Evolutionary conservation across 2,113 vertebrate genomes (phyloP).

Genomic region (Xerus inauris): DNA sequence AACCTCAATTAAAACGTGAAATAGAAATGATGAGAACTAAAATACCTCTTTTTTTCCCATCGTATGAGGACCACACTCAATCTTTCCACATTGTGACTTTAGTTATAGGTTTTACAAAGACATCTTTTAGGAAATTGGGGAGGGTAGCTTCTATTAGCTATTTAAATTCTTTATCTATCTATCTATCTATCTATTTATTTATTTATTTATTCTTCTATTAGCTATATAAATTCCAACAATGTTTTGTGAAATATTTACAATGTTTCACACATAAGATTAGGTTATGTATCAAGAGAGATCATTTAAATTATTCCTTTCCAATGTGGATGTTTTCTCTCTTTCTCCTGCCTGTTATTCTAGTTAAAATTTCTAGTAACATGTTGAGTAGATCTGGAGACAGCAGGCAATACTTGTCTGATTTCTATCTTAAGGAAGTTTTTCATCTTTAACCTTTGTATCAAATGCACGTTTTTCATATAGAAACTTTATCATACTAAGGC

Average conservation of each 20-base stretch:
- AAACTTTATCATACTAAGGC: not conserved
- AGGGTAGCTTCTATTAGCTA: no score
- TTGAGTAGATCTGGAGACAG: not conserved
- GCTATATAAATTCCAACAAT: not conserved
- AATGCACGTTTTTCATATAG: not conserved
- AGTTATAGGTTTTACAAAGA: not conserved
- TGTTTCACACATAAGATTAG: not conserved
- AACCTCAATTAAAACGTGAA: not conserved
- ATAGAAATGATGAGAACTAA: not conserved
- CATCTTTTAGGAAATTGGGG: not conserved
- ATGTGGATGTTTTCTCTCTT: not conserved
- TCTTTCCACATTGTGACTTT: not conserved
- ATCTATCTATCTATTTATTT: no score
- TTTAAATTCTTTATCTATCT: no score
- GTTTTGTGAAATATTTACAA: not conserved
- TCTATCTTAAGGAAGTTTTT: not conserved
- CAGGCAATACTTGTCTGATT: not conserved
- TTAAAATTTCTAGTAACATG: not conserved
- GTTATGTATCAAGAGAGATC: not conserved
- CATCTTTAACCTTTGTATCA: not conserved
- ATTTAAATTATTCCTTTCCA: not conserved
- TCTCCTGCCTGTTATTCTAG: not conserved
- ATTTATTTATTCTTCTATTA: no score
- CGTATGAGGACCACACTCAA: not conserved
- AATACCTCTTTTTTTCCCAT: no score